These are phyloP conservation scores for Gymnoscopelus microlampas DNA, from an alignment of 2,797 vertebrate genomes.

Conservation along the genomic window DNA sequence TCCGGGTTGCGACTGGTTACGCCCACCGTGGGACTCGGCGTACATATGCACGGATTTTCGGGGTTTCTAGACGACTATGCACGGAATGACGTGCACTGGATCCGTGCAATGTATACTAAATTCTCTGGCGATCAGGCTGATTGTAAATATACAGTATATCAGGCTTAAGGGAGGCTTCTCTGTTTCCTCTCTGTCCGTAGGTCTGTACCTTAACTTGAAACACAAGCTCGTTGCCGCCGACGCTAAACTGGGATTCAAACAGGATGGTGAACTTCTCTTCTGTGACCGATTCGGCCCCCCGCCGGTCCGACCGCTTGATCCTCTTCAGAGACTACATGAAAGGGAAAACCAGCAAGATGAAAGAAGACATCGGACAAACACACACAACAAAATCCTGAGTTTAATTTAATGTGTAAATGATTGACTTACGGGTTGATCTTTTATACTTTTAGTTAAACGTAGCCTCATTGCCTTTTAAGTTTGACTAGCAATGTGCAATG, in stretches of 20 bases:
- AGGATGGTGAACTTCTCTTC: constrained; percentile 98
- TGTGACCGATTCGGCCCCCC: constrained; percentile 95
- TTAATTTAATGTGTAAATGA: no score
- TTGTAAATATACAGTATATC: no score
- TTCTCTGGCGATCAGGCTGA: no score
- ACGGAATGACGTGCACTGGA: no score
- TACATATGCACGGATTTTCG: no score
- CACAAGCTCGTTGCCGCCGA: constrained; percentile 95
- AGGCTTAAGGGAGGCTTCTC: background rate
- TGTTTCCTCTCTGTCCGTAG: background rate
- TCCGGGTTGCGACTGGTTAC: no score
- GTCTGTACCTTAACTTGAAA: constrained; percentile 93
- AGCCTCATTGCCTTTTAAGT: background rate
- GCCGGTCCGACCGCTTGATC: constrained; percentile 95
- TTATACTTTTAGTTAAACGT: no score
- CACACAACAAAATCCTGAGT: no score
- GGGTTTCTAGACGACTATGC: no score
- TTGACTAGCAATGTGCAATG: background rate
- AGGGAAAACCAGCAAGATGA: constrained; percentile 13
- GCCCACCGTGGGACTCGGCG: no score
- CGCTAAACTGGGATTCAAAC: constrained; percentile 97
- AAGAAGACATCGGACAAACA: background rate
- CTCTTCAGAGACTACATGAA: constrained; percentile 90
- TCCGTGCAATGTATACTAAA: no score
- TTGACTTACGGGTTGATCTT: no score